These are phyloP conservation scores for Nephrotoma flavescens DNA, from an alignment of 2,888 invertebrate species.

Conservation along the genomic window DNA sequence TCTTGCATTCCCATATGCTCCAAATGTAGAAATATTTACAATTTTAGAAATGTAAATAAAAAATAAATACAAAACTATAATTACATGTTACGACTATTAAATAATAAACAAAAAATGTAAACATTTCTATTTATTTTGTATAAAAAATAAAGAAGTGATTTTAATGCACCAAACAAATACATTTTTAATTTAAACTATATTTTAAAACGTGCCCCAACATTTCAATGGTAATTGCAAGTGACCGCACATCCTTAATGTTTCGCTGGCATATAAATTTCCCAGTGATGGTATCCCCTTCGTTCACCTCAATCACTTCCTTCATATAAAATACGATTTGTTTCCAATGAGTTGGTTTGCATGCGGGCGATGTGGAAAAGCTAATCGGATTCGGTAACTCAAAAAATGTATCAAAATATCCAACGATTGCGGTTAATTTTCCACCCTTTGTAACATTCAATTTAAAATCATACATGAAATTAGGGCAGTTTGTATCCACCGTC, in stretches of 20 bases:
- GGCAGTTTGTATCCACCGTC: constrained; percentile 53
- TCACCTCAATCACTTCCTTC: constrained; percentile 52
- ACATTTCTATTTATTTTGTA: background rate
- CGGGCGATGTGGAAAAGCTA: constrained; percentile 53
- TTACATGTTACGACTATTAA: background rate
- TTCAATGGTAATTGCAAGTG: constrained; percentile 53
- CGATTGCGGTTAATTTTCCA: constrained; percentile 61
- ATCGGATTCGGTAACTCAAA: constrained; percentile 53
- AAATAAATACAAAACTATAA: background rate
- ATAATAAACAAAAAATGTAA: background rate
- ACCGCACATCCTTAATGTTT: constrained; percentile 57
- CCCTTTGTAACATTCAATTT: constrained; percentile 44
- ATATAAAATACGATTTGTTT: constrained; percentile 71
- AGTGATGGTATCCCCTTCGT: constrained; percentile 43
- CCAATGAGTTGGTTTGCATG: constrained; percentile 58
- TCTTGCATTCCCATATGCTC: background rate
- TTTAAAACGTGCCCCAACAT: constrained; percentile 44
- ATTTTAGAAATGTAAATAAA: background rate
- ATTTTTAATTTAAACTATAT: constrained; percentile 43
- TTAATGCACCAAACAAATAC: background rate
- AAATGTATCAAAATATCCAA: constrained; percentile 83
- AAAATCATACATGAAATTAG: constrained; percentile 59
- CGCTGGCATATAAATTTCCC: constrained; percentile 63
- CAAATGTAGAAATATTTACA: background rate
- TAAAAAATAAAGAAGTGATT: background rate